Conservation (phyloP, 2,888 invertebrate species). For the Drosophila helvetica region DNA sequence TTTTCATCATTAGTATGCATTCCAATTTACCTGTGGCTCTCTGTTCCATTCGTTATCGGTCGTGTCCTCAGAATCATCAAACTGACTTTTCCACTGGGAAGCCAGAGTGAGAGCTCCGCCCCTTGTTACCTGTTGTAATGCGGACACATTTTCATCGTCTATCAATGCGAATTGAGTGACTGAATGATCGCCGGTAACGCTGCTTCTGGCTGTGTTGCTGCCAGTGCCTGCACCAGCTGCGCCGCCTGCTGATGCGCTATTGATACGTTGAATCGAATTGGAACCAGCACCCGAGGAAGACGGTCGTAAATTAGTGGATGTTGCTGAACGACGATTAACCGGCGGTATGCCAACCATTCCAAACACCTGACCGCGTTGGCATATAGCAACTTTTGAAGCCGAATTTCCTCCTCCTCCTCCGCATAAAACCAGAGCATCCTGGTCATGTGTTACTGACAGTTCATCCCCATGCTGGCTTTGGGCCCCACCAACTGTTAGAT, state of each 20-base stretch:
- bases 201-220: constrained; percentile 76
- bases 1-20: background rate
- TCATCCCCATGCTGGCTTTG: constrained; percentile 19
- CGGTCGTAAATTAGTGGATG: constrained; percentile 80
- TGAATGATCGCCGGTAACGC: constrained; percentile 89
- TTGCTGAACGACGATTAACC: constrained; percentile 77
- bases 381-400: constrained; percentile 24
- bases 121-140: constrained; percentile 93
- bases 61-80: constrained; percentile 97
- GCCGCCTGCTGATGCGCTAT: constrained; percentile 41
- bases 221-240: constrained; percentile 19
- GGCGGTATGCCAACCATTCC: constrained; percentile 52
- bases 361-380: constrained; percentile 48
- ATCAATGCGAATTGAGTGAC: constrained; percentile 95
- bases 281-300: constrained; percentile 68
- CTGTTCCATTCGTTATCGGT: constrained; percentile 97
- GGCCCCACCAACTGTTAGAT: constrained; percentile 48
- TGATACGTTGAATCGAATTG: constrained; percentile 45
- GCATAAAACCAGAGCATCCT: constrained; percentile 71
- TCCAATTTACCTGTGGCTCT: constrained; percentile 85
- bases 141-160: constrained; percentile 96
- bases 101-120: constrained; percentile 95
- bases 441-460: constrained; percentile 29
- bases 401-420: constrained; percentile 40
- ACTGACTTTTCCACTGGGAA: constrained; percentile 98